Percentiles rank a stretch among this genome's conserved stretches.
These are phyloP conservation scores for Dysdera silvatica DNA, from an alignment of 1,140 invertebrate genomes.

Conservation along the genomic window DNA sequence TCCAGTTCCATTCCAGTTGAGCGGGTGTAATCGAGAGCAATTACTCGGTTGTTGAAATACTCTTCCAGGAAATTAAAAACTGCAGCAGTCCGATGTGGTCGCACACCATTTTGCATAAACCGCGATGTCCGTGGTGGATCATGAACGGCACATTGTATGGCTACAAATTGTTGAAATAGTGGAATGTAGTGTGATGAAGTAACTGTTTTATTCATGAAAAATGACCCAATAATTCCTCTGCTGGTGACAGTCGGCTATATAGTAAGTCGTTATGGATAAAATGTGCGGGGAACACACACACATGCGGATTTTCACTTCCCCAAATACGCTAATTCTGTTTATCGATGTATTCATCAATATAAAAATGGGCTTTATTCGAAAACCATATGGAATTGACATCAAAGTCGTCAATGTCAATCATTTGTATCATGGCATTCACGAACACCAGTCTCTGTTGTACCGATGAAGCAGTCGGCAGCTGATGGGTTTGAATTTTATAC, in stretches of 20 bases:
- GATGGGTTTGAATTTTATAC: too few species aligned
- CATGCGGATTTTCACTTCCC: constrained; percentile 36
- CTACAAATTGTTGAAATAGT: too few species aligned
- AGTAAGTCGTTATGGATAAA: constrained; percentile 39
- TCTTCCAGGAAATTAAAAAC: too few species aligned
- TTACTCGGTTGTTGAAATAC: too few species aligned
- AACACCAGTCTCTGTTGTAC: neutral
- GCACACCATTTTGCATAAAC: neutral
- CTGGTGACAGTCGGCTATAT: constrained; percentile 41
- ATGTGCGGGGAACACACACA: constrained; percentile 36
- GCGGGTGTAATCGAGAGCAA: too few species aligned
- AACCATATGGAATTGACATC: too few species aligned
- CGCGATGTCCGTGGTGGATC: neutral
- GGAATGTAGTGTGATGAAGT: neutral
- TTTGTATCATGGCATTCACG: neutral
- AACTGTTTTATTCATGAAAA: constrained; percentile 20
- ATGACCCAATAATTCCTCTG: constrained; percentile 39
- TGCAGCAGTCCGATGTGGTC: neutral
- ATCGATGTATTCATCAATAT: too few species aligned
- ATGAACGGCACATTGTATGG: neutral
- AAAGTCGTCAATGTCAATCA: too few species aligned
- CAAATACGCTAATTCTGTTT: constrained; percentile 38
- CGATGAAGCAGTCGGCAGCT: too few species aligned
- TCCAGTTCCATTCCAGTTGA: too few species aligned
- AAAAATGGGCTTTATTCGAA: too few species aligned